A percentile compares a stretch with the other conserved stretches of the same genome.
Conservation (phyloP, 2,888 invertebrate genomes). For the Ceramica pisi region DNA sequence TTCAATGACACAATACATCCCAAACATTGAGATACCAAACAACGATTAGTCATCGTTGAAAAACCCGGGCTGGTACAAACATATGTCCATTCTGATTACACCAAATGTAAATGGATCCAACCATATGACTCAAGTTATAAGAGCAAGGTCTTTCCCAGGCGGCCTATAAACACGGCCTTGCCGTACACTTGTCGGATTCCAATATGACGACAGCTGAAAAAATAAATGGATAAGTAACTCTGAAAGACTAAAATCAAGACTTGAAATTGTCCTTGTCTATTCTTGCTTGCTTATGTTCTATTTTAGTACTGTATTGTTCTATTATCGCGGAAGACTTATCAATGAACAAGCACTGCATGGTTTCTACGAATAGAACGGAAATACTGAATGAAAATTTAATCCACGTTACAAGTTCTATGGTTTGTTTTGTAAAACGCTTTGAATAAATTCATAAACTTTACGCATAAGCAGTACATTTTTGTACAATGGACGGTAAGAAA, state of each 20-base stretch:
- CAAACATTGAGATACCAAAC: conserved; percentile 44
- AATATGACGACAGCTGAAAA: conserved; percentile 28
- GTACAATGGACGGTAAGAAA: conserved; percentile 3
- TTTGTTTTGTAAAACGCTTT: neutral
- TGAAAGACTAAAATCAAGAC: conserved; percentile 35
- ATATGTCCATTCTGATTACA: conserved; percentile 61
- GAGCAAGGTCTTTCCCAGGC: conserved; percentile 71
- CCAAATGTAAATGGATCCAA: conserved; percentile 48
- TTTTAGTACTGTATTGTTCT: conserved; percentile 29
- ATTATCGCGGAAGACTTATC: conserved; percentile 42
- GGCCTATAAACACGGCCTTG: conserved; percentile 67
- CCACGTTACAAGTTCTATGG: neutral
- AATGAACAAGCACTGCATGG: conserved; percentile 38
- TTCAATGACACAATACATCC: conserved; percentile 37
- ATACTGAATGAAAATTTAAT: conserved; percentile 32
- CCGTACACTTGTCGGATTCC: conserved; percentile 60
- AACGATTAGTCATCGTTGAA: conserved; percentile 55
- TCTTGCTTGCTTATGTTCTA: neutral
- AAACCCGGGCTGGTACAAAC: conserved; percentile 39
- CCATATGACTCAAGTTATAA: conserved; percentile 61
- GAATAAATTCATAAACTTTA: neutral
- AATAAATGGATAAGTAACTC: conserved; percentile 38
- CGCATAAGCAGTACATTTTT: neutral
- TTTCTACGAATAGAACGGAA: conserved; percentile 39
- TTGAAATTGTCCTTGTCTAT: conserved; percentile 2